Conservation (phyloP, 2,113 vertebrate species). For the Clarias batrachus region DNA sequence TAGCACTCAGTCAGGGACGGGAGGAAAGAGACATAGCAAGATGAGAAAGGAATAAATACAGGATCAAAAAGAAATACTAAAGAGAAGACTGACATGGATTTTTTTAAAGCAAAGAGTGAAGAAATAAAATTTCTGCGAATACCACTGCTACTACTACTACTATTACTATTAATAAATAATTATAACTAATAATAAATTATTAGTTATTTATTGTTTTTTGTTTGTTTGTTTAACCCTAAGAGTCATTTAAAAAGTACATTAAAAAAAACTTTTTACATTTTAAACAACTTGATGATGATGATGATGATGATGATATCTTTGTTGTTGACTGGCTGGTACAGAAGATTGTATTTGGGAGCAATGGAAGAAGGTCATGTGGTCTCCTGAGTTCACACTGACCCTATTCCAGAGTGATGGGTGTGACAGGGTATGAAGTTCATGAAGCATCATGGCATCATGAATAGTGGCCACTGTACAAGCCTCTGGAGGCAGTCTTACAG, state of each 20-base stretch:
- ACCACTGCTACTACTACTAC: not conserved
- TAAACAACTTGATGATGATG: not conserved
- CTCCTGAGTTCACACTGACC: no score
- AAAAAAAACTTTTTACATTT: no score
- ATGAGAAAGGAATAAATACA: not conserved
- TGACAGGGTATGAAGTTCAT: no score
- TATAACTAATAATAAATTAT: not conserved
- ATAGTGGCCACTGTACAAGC: no score
- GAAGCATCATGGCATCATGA: no score
- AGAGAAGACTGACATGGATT: not conserved
- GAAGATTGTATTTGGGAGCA: no score
- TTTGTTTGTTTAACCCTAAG: not conserved
- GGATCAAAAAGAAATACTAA: not conserved
- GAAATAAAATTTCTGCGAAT: not conserved
- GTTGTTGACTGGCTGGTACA: not conserved
- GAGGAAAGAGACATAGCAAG: constrained; percentile 27
- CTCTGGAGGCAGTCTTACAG: no score
- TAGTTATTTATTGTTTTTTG: not conserved
- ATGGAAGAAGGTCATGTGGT: no score
- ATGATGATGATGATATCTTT: not conserved
- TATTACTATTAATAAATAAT: not conserved
- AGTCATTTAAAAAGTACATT: no score
- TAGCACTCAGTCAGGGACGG: constrained; percentile 1
- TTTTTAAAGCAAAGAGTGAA: not conserved
- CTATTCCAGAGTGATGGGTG: no score